These are phyloP conservation scores for Allacma fusca DNA, from an alignment of 2,888 invertebrate genomes.

Conservation along the genomic window DNA sequence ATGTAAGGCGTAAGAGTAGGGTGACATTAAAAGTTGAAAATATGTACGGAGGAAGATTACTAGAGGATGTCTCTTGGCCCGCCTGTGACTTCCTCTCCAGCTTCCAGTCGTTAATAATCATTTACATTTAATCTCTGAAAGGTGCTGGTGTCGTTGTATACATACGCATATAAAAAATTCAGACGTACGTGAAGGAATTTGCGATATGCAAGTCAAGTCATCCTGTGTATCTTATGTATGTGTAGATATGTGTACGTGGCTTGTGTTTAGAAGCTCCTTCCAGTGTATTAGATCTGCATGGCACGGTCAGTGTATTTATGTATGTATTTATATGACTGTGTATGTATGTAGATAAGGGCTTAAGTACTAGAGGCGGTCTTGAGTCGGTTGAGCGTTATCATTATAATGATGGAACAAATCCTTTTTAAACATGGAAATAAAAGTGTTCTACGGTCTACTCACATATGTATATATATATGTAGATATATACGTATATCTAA, in stretches of 20 bases:
- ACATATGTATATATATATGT: too few relatives aligned
- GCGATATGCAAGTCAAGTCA: neutral
- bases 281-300: too few relatives aligned
- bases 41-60: slow-evolving; percentile 5
- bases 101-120: slow-evolving; percentile 23
- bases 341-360: neutral
- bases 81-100: slow-evolving; percentile 1
- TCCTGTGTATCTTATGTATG: neutral
- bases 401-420: slow-evolving; percentile 13
- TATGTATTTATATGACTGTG: neutral
- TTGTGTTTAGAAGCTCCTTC: too few relatives aligned
- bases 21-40: neutral
- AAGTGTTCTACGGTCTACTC: too few relatives aligned
- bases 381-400: neutral
- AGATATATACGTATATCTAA: too few relatives aligned
- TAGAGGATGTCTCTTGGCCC: slow-evolving; percentile 3
- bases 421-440: neutral
- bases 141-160: neutral
- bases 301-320: too few relatives aligned
- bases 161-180: neutral
- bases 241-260: neutral
- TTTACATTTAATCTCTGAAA: slow-evolving; percentile 26
- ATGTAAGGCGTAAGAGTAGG: too few relatives aligned
- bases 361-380: neutral
- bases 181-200: slow-evolving; percentile 12